Conservation (phyloP, 2,113 vertebrate species). For the Elaphurus davidianus region DNA sequence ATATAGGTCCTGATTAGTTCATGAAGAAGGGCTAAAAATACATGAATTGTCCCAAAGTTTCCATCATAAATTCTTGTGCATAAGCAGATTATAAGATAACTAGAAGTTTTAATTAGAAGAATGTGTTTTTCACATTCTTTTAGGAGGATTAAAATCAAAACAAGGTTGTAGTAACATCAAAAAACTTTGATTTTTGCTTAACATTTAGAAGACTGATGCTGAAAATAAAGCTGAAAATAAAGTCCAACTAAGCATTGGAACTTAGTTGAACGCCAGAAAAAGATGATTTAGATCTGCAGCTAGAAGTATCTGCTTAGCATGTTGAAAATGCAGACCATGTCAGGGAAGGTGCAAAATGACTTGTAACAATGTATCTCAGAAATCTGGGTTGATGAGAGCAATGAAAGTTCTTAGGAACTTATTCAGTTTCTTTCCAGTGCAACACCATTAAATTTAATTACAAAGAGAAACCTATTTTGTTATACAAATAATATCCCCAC, state of each 20-base stretch:
- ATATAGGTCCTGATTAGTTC: background rate
- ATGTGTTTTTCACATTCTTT: background rate
- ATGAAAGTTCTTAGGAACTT: constrained; percentile 41
- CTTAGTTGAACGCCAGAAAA: background rate
- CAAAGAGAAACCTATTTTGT: constrained; percentile 79
- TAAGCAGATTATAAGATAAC: background rate
- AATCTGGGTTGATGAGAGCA: background rate
- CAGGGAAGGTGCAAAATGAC: background rate
- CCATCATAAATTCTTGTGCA: background rate
- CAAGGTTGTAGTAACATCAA: constrained; percentile 2
- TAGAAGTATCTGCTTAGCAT: constrained; percentile 25
- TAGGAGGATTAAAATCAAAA: constrained; percentile 29
- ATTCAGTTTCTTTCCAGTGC: constrained; percentile 63
- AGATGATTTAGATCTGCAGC: background rate
- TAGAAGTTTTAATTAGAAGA: background rate
- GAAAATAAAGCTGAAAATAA: too few species aligned
- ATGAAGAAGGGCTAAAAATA: background rate
- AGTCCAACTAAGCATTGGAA: background rate
- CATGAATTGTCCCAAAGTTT: background rate
- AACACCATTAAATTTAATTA: constrained; percentile 81
- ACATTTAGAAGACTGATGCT: too few species aligned
- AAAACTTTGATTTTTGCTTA: background rate
- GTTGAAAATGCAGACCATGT: constrained; percentile 14
- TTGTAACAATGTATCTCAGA: constrained; percentile 17
- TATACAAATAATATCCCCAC: constrained; percentile 84